Conservation (phyloP, 2,797 vertebrate genomes). For the Muscicapa striata region DNA sequence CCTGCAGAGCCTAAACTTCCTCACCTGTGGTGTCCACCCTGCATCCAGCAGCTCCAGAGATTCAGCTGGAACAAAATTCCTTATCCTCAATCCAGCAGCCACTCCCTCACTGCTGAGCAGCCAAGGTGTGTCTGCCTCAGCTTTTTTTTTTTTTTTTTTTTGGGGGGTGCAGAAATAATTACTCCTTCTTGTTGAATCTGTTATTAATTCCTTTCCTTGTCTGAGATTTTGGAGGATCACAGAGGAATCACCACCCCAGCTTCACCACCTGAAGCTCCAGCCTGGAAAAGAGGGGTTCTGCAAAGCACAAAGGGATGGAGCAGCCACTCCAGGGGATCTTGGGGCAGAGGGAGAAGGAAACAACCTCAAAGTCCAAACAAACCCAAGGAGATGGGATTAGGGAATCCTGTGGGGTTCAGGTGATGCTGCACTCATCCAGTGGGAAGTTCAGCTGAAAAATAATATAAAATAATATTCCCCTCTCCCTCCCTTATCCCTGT, state of each 20-base stretch:
- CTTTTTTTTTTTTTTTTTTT: too few relatives aligned
- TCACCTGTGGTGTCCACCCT: neutral
- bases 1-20: neutral
- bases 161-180: too few relatives aligned
- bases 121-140: neutral
- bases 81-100: neutral
- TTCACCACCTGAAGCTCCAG: neutral
- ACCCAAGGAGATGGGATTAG: neutral
- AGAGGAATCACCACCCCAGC: neutral
- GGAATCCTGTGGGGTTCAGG: neutral
- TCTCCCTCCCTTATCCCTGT: neutral
- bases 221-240: neutral
- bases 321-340: neutral
- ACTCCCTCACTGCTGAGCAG: neutral
- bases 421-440: neutral
- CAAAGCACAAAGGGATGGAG: neutral
- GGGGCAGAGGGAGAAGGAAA: neutral
- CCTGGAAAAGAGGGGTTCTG: neutral
- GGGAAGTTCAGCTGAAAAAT: neutral
- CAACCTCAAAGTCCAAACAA: neutral
- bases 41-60: neutral
- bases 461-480: fast-evolving
- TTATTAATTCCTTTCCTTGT: neutral
- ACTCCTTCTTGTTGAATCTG: neutral
- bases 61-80: neutral